A percentile compares a stretch with the other conserved stretches of the same genome.
Conservation (phyloP, 2,888 invertebrate genomes). For the Chrysopilus asiliformis region DNA sequence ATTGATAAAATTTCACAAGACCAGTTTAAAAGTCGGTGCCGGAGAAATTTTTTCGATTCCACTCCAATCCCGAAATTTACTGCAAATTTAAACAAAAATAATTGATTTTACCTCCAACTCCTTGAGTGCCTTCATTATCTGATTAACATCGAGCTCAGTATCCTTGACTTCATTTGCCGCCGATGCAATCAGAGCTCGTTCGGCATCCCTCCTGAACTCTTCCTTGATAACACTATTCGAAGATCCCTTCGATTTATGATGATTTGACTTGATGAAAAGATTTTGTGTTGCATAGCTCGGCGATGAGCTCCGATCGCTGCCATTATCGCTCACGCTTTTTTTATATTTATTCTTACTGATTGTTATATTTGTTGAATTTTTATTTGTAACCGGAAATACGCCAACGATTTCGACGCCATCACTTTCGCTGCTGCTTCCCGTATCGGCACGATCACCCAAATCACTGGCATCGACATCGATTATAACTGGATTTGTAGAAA, state of each 20-base stretch:
- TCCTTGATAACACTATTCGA: constrained; percentile 1
- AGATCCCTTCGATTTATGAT: constrained; percentile 5
- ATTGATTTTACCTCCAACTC: constrained; percentile 29
- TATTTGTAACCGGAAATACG: constrained; percentile 23
- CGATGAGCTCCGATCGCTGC: constrained; percentile 2
- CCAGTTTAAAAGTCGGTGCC: no score
- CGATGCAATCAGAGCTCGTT: background rate
- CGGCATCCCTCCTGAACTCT: background rate
- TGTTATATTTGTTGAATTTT: constrained; percentile 5
- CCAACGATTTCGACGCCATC: constrained; percentile 35
- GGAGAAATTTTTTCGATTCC: no score
- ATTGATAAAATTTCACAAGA: no score
- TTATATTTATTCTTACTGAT: constrained; percentile 14
- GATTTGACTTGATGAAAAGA: background rate
- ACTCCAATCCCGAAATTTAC: background rate
- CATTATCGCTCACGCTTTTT: constrained; percentile 9
- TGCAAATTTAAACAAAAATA: background rate
- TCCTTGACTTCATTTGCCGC: constrained; percentile 8
- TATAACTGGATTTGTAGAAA: constrained; percentile 11
- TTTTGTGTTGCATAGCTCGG: background rate
- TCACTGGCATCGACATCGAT: no score
- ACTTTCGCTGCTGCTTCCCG: constrained; percentile 32
- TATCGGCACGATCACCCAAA: no score
- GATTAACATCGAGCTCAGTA: constrained; percentile 31
- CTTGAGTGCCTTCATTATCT: constrained; percentile 38